phyloP scores from a whole-genome alignment of 2,888 invertebrate species.

The Tipula confusa region DNA sequence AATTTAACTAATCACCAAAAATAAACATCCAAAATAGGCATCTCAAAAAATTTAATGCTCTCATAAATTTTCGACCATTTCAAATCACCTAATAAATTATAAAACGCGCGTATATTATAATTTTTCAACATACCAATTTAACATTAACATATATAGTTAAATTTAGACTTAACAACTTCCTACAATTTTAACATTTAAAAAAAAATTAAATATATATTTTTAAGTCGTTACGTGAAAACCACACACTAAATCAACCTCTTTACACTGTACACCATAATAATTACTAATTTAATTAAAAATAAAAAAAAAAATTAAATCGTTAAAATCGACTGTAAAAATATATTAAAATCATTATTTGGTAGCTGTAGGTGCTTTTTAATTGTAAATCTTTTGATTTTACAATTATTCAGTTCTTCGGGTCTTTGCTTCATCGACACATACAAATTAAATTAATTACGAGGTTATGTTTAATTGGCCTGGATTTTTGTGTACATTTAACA shows the following conservation, averaged over 20 bases:
- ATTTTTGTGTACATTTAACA: too few species aligned
- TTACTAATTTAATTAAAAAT: not conserved
- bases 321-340: not conserved
- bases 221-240: not conserved
- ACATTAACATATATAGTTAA: not conserved
- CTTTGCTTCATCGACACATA: too few species aligned
- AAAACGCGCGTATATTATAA: not conserved
- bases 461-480: too few species aligned
- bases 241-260: not conserved
- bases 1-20: not conserved
- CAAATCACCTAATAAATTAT: slow-evolving; percentile 25
- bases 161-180: slow-evolving; percentile 3
- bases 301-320: not conserved
- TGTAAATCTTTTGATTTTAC: not conserved
- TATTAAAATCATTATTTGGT: not conserved
- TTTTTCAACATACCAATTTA: not conserved
- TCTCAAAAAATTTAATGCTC: not conserved
- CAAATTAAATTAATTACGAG: too few species aligned
- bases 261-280: not conserved
- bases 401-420: too few species aligned
- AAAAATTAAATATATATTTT: not conserved
- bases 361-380: not conserved
- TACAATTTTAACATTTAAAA: not conserved
- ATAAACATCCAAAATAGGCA: not conserved
- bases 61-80: not conserved